Evolutionary conservation across 2,797 vertebrate genomes (phyloP).

Genomic region (Paramormyrops hopkinsi): DNA sequence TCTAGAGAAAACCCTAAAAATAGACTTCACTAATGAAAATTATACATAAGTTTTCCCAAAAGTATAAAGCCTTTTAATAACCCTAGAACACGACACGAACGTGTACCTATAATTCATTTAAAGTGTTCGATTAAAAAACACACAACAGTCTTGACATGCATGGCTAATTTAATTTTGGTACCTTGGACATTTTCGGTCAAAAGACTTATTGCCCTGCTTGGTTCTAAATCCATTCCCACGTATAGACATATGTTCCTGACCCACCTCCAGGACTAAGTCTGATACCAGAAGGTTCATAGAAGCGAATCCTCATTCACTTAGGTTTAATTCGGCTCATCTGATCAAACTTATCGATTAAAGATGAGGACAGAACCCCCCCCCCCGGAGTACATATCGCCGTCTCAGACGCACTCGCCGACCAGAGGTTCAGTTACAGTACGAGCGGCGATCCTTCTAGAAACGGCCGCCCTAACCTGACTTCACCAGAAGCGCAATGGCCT

Average conservation of each 20-base stretch:
- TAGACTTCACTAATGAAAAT: background rate
- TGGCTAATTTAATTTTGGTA: background rate
- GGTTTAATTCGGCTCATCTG: background rate
- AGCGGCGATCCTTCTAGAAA: background rate
- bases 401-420: background rate
- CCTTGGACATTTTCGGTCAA: background rate
- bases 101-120: background rate
- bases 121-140: background rate
- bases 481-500: slow-evolving; percentile 68
- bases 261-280: background rate
- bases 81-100: background rate
- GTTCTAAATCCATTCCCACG: background rate
- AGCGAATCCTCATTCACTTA: background rate
- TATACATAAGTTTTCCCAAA: background rate
- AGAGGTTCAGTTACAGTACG: background rate
- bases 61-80: background rate
- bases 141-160: background rate
- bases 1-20: background rate
- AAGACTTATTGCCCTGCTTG: background rate
- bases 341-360: background rate
- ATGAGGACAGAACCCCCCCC: background rate
- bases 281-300: background rate
- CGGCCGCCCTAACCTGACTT: slow-evolving; percentile 53
- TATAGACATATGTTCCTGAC: background rate
- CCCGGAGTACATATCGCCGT: background rate